Evolutionary conservation across 2,888 invertebrate genomes (phyloP), one percentile per base, ranked within the genome.

Genomic region (Leucophenga maculata): DNA sequence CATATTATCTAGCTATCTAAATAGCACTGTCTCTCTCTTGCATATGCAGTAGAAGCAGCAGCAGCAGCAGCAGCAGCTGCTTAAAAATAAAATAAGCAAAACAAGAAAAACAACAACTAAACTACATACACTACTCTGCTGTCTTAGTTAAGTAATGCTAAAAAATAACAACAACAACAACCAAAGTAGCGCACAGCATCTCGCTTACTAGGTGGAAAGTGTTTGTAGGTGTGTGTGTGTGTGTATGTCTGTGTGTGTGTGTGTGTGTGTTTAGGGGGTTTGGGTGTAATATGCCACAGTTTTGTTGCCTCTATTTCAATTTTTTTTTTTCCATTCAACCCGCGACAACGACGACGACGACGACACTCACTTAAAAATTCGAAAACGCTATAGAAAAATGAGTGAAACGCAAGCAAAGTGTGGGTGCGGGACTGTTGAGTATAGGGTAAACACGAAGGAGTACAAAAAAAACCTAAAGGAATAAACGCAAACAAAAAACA

Each of bases 321-420:
- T 60, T 67, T 70, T 66, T 65, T 50, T 39, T 39, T 50, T 50
- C n/a, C 6, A 8, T 16, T 16, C 50, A 50, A 50, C 54, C 73
- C 65, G 9, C 68, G 72, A 66, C 69, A 73, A 71, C 77, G 74
- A 78, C 75, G 82, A 8, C 68, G 72, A 66, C 69, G 74, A 71
- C 77, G 74, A 78, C 75, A 81, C 78, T 80, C 78, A 80, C 78
- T 83, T 75, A 78, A 82, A 79, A 83, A 83, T 80, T 81, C 77
- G 76, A 22, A 22, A 78, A 78, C 78, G 75, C 80, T 80, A 82
- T 78, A 84, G 80, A 81, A 83, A 84, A 83, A 82, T 83, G 83
- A 83, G 84, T 83, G 82, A 81, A 78, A 79, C 76, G 78, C 77
- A 76, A 75, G 70, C 70, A 65, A 64, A 50, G 16, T 18, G 13